Conservation (phyloP, 2,888 invertebrate genomes). For the Coelopa pilipes region DNA sequence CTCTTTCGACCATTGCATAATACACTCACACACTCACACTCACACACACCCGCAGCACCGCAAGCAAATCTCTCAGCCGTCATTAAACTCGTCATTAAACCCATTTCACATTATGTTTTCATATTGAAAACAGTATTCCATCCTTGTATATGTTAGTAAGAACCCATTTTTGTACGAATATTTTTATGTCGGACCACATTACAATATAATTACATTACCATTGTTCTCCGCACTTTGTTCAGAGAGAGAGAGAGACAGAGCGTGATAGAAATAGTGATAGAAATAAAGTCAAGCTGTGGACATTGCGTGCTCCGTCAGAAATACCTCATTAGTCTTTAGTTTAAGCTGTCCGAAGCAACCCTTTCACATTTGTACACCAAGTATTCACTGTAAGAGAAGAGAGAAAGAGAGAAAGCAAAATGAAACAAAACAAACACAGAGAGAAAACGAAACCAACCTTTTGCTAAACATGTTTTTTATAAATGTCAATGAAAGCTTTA, state of each 20-base stretch:
- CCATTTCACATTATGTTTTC: too few relatives aligned
- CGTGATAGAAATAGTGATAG: slow-evolving; percentile 20
- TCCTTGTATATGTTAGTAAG: background rate
- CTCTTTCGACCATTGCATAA: too few relatives aligned
- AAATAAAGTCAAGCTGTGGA: slow-evolving; percentile 56
- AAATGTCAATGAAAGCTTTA: slow-evolving; percentile 25
- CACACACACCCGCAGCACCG: too few relatives aligned
- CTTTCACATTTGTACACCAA: too few relatives aligned
- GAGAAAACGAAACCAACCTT: background rate
- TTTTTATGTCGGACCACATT: background rate
- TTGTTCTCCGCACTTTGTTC: background rate
- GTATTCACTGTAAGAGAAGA: too few relatives aligned
- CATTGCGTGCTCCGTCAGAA: slow-evolving; percentile 52
- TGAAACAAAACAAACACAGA: background rate
- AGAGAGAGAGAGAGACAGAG: background rate
- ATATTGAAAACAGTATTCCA: too few relatives aligned
- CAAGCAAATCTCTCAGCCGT: too few relatives aligned
- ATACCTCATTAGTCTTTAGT: slow-evolving; percentile 35
- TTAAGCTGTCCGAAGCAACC: background rate
- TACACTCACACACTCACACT: too few relatives aligned
- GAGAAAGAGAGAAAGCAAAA: too few relatives aligned
- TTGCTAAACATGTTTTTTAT: slow-evolving; percentile 13
- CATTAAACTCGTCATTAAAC: too few relatives aligned
- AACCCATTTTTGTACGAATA: background rate
- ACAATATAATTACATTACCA: background rate